A percentile compares a stretch with the other conserved stretches of the same genome.
phyloP scores from a whole-genome alignment of 2,888 invertebrate genomes.

The Sepiola atlantica region DNA sequence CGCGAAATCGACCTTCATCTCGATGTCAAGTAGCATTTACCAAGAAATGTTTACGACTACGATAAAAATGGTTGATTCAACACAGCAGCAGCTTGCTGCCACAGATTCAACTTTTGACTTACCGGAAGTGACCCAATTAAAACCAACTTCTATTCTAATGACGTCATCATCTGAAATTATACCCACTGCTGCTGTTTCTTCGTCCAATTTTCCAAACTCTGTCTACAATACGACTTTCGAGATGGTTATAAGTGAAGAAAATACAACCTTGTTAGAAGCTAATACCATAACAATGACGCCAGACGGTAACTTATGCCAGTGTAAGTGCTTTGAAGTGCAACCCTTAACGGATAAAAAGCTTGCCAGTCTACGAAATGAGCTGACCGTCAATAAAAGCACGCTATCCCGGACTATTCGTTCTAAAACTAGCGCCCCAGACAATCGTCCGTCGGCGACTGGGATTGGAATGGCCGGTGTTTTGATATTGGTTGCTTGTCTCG shows the following conservation, averaged over 20 bases:
- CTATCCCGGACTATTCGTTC: conserved; percentile 40
- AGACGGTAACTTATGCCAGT: background rate
- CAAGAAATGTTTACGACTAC: background rate
- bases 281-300: background rate
- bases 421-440: conserved; percentile 15
- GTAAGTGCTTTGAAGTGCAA: background rate
- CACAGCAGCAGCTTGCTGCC: background rate
- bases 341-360: background rate
- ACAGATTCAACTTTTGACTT: background rate
- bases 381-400: background rate
- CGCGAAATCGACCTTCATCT: background rate
- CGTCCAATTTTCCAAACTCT: background rate
- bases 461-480: background rate
- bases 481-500: background rate
- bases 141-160: background rate
- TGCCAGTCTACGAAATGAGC: background rate
- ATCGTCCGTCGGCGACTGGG: background rate
- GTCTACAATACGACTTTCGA: background rate
- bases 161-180: background rate
- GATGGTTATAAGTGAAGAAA: background rate
- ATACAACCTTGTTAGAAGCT: background rate
- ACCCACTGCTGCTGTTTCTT: too few relatives aligned
- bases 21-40: background rate
- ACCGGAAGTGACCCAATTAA: background rate
- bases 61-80: background rate